Conservation (phyloP, 2,113 vertebrate species). For the Condylura cristata region DNA sequence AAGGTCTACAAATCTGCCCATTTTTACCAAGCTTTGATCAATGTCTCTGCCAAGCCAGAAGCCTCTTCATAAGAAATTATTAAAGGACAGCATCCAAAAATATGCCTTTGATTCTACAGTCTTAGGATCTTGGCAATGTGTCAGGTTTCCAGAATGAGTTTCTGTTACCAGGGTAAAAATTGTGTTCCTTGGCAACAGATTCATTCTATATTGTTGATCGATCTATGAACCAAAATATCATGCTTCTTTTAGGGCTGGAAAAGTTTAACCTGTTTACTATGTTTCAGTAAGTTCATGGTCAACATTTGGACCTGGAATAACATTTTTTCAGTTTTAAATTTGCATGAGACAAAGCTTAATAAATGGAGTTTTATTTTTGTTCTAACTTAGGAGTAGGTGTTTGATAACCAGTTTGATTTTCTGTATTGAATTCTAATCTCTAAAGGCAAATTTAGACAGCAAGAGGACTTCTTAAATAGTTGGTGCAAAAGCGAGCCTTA, state of each 20-base stretch:
- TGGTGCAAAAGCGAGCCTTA: background rate
- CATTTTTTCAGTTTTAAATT: conserved; percentile 12
- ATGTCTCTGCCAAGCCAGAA: background rate
- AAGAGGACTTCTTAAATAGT: background rate
- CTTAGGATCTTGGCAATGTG: background rate
- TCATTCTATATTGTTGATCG: background rate
- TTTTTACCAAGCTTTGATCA: conserved; percentile 12
- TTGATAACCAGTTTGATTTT: conserved; percentile 30
- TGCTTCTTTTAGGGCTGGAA: background rate
- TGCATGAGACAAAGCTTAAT: background rate
- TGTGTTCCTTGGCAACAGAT: conserved; percentile 11
- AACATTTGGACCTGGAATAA: background rate
- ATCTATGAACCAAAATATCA: background rate
- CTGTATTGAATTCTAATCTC: conserved; percentile 16
- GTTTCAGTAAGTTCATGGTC: conserved; percentile 16
- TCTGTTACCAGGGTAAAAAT: conserved; percentile 49
- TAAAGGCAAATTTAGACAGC: background rate
- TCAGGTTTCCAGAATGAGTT: conserved; percentile 44
- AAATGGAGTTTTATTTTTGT: conserved; percentile 33
- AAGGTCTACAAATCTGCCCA: conserved; percentile 17
- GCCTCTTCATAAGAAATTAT: conserved; percentile 42
- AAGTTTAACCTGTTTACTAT: background rate
- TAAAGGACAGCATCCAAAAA: conserved; percentile 63
- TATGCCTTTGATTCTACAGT: conserved; percentile 55
- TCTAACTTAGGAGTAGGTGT: conserved; percentile 40